Conservation (phyloP, 2,113 vertebrate genomes). For the Rhipidura dahli region DNA sequence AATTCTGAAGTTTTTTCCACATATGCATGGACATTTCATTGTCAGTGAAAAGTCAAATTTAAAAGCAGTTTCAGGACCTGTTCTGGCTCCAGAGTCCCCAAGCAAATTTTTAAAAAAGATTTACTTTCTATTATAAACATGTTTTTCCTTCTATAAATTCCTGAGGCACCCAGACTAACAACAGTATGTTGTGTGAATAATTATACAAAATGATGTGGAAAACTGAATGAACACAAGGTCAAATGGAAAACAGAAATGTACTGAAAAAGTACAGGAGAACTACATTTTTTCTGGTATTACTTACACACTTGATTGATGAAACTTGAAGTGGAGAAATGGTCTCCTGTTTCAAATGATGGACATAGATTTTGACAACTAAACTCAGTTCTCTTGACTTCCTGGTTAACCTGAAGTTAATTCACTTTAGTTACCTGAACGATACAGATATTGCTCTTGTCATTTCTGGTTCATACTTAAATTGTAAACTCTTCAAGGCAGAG, state of each 20-base stretch:
- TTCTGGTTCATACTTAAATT: neutral
- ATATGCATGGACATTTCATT: neutral
- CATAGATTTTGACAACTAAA: conserved; percentile 5
- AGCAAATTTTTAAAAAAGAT: neutral
- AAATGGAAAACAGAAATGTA: neutral
- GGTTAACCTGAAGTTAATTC: conserved; percentile 3
- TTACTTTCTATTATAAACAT: neutral
- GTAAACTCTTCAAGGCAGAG: neutral
- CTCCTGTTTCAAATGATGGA: neutral
- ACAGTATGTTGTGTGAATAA: neutral
- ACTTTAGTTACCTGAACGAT: neutral
- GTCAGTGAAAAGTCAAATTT: neutral
- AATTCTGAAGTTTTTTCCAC: neutral
- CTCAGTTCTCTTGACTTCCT: neutral
- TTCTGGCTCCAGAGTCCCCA: neutral
- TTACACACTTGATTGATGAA: neutral
- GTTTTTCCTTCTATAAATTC: neutral
- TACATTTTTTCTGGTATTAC: neutral
- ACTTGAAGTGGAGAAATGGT: neutral
- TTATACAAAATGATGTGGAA: neutral
- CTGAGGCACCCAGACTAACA: neutral
- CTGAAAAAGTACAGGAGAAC: neutral
- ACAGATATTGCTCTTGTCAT: neutral
- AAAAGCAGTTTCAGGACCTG: neutral
- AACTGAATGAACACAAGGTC: neutral